Percentiles rank a stretch among this genome's conserved stretches.
Evolutionary conservation across 2,888 invertebrate species (phyloP).

Genomic region (Phytoseiulus persimilis): DNA sequence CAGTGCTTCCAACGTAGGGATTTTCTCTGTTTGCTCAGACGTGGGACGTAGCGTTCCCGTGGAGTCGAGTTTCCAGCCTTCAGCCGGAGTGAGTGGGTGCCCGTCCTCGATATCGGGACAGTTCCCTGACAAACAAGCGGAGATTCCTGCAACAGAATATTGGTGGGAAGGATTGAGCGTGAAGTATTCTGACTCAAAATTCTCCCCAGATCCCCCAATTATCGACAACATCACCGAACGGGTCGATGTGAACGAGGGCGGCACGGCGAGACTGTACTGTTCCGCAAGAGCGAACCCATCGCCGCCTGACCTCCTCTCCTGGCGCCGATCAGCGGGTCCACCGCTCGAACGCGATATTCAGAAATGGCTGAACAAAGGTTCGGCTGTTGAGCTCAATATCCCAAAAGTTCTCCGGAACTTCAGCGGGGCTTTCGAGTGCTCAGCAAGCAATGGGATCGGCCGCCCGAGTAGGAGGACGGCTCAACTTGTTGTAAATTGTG

Average conservation of each 20-base stretch:
- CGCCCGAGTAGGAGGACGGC: background rate
- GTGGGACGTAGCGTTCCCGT: background rate
- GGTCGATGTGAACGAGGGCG: conserved; percentile 45
- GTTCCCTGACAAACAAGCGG: background rate
- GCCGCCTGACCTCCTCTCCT: conserved; percentile 19
- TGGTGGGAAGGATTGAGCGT: background rate
- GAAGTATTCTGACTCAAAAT: background rate
- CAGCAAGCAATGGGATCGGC: conserved; percentile 38
- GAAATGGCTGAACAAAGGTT: background rate
- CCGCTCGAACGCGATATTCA: background rate
- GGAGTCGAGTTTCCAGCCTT: background rate
- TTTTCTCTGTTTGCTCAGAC: background rate
- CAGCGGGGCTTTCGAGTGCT: conserved; percentile 17
- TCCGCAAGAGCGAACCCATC: conserved; percentile 45
- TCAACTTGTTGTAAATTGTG: conserved; percentile 15
- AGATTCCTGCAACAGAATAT: background rate
- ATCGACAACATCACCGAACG: conserved; percentile 40
- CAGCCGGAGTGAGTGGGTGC: too few species aligned
- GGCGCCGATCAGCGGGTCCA: conserved; percentile 9
- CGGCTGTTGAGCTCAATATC: conserved; percentile 6
- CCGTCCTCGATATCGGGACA: too few species aligned
- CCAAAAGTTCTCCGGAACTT: conserved; percentile 19
- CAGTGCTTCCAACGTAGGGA: background rate
- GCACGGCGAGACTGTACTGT: conserved; percentile 45
- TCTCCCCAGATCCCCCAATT: background rate